phyloP scores from a whole-genome alignment of 2,888 invertebrate species.

The Cyclophora albipunctata region DNA sequence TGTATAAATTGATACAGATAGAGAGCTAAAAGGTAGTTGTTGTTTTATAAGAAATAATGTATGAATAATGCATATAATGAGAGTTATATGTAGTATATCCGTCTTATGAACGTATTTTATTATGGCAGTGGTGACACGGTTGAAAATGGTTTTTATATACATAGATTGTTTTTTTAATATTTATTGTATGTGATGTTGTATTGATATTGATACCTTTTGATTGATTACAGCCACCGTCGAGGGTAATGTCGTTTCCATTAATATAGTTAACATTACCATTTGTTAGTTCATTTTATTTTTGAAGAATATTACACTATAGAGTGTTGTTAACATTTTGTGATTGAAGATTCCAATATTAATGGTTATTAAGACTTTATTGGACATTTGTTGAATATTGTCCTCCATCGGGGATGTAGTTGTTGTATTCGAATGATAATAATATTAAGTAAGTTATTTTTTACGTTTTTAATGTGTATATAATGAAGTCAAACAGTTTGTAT shows the following conservation, averaged over 20 bases:
- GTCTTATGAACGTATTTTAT: conserved; percentile 69
- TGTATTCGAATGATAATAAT: conserved; percentile 75
- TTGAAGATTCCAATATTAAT: conserved; percentile 57
- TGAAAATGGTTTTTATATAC: conserved; percentile 71
- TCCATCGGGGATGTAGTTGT: conserved; percentile 69
- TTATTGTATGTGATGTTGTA: conserved; percentile 60
- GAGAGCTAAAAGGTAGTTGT: conserved; percentile 68
- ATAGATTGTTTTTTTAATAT: conserved; percentile 64
- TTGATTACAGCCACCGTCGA: conserved; percentile 17
- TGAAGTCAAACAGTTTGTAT: conserved; percentile 64
- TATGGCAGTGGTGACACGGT: conserved; percentile 53
- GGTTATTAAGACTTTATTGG: conserved; percentile 73
- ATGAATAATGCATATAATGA: conserved; percentile 66
- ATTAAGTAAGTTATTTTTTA: conserved; percentile 76
- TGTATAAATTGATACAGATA: conserved; percentile 49
- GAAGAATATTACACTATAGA: conserved; percentile 55
- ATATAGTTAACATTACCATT: conserved; percentile 45
- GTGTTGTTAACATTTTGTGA: conserved; percentile 76
- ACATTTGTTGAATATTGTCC: conserved; percentile 73
- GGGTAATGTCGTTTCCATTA: conserved; percentile 38
- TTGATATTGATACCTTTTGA: conserved; percentile 40
- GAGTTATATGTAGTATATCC: conserved; percentile 70
- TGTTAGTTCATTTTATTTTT: conserved; percentile 58
- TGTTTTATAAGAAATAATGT: conserved; percentile 71
- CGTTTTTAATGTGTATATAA: conserved; percentile 73